Base-by-base conservation (phyloP, 2,797 vertebrate species). In the Microctenopoma stevenorrisi region DNA sequence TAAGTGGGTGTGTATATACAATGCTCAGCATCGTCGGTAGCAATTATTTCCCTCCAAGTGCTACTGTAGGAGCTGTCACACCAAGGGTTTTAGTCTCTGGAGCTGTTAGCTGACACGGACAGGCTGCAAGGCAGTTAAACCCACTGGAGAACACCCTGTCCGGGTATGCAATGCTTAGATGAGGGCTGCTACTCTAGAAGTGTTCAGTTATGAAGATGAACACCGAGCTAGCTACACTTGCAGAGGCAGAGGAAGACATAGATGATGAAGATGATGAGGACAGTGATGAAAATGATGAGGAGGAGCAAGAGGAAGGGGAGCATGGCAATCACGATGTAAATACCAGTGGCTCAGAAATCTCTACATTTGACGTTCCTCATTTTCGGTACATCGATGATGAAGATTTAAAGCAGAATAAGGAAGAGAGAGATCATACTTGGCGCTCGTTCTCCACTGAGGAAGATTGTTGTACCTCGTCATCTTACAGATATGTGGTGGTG, bases 401-500 rank as follows among this genome's bases (percentile, higher is more conserved):
- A 0, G 60, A 80, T 37, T 75, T 26, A 33, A 75, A 83, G 4
- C 85, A 81, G 7, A 30, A 26, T 18, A 30, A 44, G 13, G 10
- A 74, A 2, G 74, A 78, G 5, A 9, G 38, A 10, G 68, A 18
- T 42, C 26, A 3, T 22, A 13, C 46, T 46, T 71, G 53, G 75
- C 92, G 92, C 87, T 95, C 95, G 16, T 93, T 92, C 83, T 94
- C 93, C 33, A 91, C 89, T 69, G 94, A 96, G 0, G 94, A 96
- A 78, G 95, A 94, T 74, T 95, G 91, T 63, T 74, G 60, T 18
- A 44, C 67, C n/a, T 89, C 86, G 85, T 88, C 88, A 0, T 90
- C 90, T 79, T 95, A 92, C 93, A 99, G 97, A 95, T 98, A 98
- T 14, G 95, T 97, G 87, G 97, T 98, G 87, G 97, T 99, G 86